Percentiles rank a stretch among this genome's conserved stretches.
Evolutionary conservation across 2,888 invertebrate genomes (phyloP).

Genomic region (Caenorhabditis sp.): DNA sequence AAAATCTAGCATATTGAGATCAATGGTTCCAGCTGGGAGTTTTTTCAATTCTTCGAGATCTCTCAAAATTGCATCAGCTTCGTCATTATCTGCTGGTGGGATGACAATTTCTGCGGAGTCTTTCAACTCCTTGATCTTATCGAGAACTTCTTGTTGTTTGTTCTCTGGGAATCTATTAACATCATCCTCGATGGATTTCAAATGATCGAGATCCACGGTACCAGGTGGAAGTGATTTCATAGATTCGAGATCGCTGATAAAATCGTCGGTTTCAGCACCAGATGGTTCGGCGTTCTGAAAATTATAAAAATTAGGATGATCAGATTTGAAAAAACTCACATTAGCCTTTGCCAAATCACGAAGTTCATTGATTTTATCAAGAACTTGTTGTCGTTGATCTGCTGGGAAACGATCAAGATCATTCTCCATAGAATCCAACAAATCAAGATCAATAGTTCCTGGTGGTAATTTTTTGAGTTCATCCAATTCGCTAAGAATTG

Average conservation of each 20-base stretch:
- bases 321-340: neutral
- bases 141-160: conserved; percentile 8
- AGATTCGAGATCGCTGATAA: conserved; percentile 14
- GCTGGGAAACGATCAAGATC: conserved; percentile 13
- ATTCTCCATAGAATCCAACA: conserved; percentile 4
- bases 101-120: conserved; percentile 12
- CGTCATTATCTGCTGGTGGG: conserved; percentile 2
- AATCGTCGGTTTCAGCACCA: conserved; percentile 6
- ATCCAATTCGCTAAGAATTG: neutral
- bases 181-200: conserved; percentile 16
- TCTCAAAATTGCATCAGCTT: neutral
- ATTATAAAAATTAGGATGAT: too few species aligned
- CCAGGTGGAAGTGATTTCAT: conserved; percentile 16
- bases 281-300: too few species aligned
- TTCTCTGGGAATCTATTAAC: conserved; percentile 6
- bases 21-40: neutral
- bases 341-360: conserved; percentile 4
- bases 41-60: neutral
- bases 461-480: neutral
- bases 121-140: conserved; percentile 13
- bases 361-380: conserved; percentile 5
- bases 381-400: conserved; percentile 11
- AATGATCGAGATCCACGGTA: conserved; percentile 20
- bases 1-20: neutral
- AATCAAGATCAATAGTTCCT: neutral